phyloP scores from a whole-genome alignment of 2,113 vertebrate species.

The Rhea pennata region DNA sequence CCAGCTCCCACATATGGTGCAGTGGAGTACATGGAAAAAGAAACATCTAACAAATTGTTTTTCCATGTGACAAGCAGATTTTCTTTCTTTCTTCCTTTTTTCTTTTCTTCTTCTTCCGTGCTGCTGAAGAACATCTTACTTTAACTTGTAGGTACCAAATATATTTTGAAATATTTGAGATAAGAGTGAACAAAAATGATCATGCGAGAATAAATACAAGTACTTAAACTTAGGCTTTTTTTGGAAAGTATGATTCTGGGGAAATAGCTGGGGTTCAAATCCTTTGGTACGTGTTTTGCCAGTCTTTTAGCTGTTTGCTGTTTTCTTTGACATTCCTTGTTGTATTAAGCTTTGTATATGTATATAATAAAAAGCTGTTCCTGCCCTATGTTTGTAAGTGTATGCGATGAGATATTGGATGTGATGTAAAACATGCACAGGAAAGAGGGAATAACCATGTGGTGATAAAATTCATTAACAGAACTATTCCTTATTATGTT shows the following conservation, averaged over 20 bases:
- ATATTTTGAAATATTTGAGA: not conserved
- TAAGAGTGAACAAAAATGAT: not conserved
- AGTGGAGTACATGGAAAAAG: slow-evolving; percentile 35
- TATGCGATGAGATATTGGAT: not conserved
- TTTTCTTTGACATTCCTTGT: not conserved
- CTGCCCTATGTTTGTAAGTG: not conserved
- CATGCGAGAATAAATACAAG: not conserved
- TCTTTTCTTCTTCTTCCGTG: not conserved
- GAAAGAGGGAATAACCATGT: not conserved
- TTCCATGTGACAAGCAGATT: not conserved
- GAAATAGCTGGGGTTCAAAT: not conserved
- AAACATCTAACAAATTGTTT: not conserved
- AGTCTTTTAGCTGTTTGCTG: not conserved
- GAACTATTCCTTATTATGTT: not conserved
- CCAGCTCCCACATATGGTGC: slow-evolving; percentile 65
- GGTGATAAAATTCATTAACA: not conserved
- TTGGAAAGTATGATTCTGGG: not conserved
- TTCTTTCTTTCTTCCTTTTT: not conserved
- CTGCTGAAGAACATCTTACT: not conserved
- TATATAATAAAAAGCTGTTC: not conserved
- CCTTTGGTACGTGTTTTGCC: not conserved
- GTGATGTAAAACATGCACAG: not conserved
- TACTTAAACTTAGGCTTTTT: not conserved
- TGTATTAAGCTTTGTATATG: not conserved
- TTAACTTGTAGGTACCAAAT: not conserved